Evolutionary conservation across 2,888 invertebrate genomes (phyloP).

Genomic region (Pyrgus malvae): DNA sequence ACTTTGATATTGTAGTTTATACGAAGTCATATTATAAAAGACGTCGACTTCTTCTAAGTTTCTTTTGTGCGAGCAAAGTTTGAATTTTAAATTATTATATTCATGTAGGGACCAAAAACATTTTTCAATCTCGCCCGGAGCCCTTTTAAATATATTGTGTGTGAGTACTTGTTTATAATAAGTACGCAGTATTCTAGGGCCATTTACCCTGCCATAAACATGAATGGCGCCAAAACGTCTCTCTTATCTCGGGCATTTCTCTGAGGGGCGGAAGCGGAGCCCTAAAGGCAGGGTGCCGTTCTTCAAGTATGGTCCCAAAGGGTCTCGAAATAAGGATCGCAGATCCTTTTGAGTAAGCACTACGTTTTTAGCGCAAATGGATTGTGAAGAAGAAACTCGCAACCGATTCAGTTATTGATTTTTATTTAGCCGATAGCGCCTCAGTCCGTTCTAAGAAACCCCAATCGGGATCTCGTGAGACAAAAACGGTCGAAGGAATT

Average conservation of each 20-base stretch:
- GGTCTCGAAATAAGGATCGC: constrained; percentile 75
- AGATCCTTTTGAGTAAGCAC: constrained; percentile 72
- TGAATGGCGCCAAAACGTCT: constrained; percentile 81
- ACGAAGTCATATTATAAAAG: constrained; percentile 12
- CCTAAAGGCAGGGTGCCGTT: constrained; percentile 67
- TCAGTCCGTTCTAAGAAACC: constrained; percentile 20
- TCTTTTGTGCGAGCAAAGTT: constrained; percentile 20
- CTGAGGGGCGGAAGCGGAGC: constrained; percentile 74
- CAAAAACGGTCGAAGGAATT: constrained; percentile 7
- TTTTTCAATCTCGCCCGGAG: constrained; percentile 49
- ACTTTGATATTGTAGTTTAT: constrained; percentile 16
- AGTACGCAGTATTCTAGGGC: constrained; percentile 76
- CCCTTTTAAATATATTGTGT: constrained; percentile 37
- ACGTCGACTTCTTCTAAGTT: constrained; percentile 10
- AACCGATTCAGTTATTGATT: constrained; percentile 76
- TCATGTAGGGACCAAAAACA: constrained; percentile 31
- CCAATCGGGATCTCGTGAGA: constrained; percentile 12
- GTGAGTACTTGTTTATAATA: constrained; percentile 75
- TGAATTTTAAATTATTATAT: constrained; percentile 22
- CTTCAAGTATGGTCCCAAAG: constrained; percentile 78
- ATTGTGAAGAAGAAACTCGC: constrained; percentile 73
- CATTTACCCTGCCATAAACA: constrained; percentile 80
- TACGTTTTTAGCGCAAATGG: constrained; percentile 76
- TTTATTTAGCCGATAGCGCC: constrained; percentile 63
- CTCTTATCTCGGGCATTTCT: constrained; percentile 80